Conservation (phyloP, 2,113 vertebrate genomes). For the Glaucidium brasilianum region DNA sequence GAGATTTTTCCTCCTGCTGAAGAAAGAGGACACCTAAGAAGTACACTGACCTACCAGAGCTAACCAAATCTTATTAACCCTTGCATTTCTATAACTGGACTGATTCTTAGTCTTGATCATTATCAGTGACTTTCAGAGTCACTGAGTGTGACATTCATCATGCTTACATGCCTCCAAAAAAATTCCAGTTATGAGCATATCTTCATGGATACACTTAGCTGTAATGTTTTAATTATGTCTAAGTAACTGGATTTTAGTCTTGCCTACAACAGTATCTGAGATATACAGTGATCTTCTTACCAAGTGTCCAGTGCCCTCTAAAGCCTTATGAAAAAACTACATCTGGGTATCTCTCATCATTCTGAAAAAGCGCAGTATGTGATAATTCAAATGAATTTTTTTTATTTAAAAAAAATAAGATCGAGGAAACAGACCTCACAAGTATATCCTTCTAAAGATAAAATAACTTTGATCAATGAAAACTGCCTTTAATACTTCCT, state of each 20-base stretch:
- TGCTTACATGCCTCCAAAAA: background rate
- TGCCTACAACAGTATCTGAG: background rate
- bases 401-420: background rate
- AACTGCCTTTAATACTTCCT: background rate
- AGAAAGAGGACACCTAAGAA: background rate
- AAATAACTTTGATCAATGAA: background rate
- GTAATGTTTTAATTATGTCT: background rate
- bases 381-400: background rate
- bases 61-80: background rate
- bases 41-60: background rate
- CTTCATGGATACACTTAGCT: background rate
- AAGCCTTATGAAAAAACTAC: constrained; percentile 2
- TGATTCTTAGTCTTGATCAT: background rate
- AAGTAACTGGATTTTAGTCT: background rate
- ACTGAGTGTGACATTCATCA: background rate
- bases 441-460: background rate
- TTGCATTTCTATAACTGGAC: background rate
- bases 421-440: background rate
- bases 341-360: background rate
- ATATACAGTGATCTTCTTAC: background rate
- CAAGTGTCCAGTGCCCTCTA: background rate
- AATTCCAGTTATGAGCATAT: background rate
- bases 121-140: background rate
- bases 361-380: background rate
- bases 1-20: background rate